Evolutionary conservation across 2,888 invertebrate genomes (phyloP).

Genomic region (Xestobium rufovillosum): DNA sequence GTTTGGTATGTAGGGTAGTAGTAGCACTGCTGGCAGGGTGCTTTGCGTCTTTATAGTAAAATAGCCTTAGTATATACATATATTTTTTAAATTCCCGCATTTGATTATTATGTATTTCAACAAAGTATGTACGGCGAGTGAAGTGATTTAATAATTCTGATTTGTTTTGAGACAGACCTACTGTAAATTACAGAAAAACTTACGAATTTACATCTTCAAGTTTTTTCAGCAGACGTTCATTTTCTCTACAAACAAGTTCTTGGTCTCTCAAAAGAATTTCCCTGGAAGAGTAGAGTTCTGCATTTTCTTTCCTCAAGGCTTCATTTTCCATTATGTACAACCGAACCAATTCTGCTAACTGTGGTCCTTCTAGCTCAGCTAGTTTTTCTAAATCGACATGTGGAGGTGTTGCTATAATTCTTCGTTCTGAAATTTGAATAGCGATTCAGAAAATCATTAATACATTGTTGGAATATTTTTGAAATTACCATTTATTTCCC

Average conservation of each 20-base stretch:
- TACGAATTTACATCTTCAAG: conserved; percentile 83
- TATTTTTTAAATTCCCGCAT: no score
- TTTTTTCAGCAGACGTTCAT: conserved; percentile 79
- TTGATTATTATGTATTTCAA: no score
- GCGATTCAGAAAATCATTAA: conserved; percentile 1
- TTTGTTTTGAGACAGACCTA: conserved; percentile 5
- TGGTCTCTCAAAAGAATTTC: conserved; percentile 82
- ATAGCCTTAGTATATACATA: no score
- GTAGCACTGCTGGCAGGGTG: no score
- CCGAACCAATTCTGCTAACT: conserved; percentile 75
- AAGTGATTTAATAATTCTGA: no score
- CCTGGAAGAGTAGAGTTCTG: conserved; percentile 70
- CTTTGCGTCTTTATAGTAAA: no score
- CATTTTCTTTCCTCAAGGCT: conserved; percentile 73
- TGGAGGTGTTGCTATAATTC: conserved; percentile 45
- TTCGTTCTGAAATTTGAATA: conserved; percentile 28
- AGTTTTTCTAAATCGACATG: conserved; percentile 66
- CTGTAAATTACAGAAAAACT: conserved; percentile 39
- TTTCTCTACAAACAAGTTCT: conserved; percentile 83
- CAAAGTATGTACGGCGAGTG: neutral
- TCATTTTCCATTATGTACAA: conserved; percentile 80
- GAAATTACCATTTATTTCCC: conserved; percentile 2
- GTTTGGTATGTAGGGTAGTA: neutral
- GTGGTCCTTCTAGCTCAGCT: conserved; percentile 66
- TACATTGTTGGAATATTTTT: no score